Conservation (phyloP, 2,797 vertebrate genomes). For the Rhinatrema bivittatum region DNA sequence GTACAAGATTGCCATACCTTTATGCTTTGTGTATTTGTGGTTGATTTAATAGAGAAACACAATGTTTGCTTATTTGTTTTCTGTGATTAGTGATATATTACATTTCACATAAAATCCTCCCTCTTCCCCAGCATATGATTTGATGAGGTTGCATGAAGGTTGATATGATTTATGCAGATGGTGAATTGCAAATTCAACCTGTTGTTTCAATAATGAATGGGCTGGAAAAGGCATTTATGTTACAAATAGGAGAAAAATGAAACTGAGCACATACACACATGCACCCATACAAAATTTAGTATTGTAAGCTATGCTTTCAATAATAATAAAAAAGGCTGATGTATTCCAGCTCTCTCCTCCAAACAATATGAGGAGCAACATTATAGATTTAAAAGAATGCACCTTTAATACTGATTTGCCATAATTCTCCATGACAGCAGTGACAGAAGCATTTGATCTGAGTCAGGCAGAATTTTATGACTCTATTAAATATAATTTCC, state of each 20-base stretch:
- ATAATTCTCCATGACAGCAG: slow-evolving; percentile 27
- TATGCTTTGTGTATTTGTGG: no score
- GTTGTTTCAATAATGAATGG: slow-evolving; percentile 45
- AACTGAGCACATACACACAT: not conserved
- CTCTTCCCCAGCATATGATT: slow-evolving; percentile 28
- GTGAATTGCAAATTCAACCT: slow-evolving; percentile 48
- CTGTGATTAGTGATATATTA: slow-evolving; percentile 23
- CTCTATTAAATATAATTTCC: slow-evolving; percentile 22
- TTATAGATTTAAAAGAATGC: slow-evolving; percentile 12
- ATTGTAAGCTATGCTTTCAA: not conserved
- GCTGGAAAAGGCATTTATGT: slow-evolving; percentile 19
- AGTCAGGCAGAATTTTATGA: slow-evolving; percentile 28
- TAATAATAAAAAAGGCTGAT: slow-evolving; percentile 5
- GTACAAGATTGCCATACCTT: no score
- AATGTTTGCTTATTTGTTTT: slow-evolving; percentile 4
- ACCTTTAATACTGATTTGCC: slow-evolving; percentile 21
- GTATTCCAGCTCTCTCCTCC: slow-evolving; percentile 12
- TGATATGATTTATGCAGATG: slow-evolving; percentile 53
- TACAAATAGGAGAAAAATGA: slow-evolving; percentile 32
- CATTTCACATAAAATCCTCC: slow-evolving; percentile 33
- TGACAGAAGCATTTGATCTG: slow-evolving; percentile 30
- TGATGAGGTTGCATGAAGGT: slow-evolving; percentile 48
- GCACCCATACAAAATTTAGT: slow-evolving; percentile 1
- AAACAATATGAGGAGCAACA: slow-evolving; percentile 15
- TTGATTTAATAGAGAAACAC: not conserved